Conservation (phyloP, 1,140 invertebrate species). For the Saccostrea cuccullata region DNA sequence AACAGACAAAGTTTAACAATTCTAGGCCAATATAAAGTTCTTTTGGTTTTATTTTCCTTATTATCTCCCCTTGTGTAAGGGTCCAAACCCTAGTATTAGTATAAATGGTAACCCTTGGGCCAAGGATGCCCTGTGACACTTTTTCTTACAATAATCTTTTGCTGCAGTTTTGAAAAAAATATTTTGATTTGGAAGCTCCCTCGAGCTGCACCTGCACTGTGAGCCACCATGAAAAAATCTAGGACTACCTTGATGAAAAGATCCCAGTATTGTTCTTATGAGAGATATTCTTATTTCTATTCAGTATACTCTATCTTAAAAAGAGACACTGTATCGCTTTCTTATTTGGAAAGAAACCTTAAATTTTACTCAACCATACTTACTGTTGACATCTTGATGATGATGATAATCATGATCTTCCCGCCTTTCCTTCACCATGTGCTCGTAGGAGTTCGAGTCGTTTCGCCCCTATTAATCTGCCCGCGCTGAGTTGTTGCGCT, state of each 20-base stretch:
- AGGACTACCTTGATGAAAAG: conserved; percentile 21
- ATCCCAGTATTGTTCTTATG: conserved; percentile 13
- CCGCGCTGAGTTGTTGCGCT: background rate
- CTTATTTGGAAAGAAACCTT: background rate
- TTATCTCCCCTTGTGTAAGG: too few relatives aligned
- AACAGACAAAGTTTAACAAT: too few relatives aligned
- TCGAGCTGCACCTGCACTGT: too few relatives aligned
- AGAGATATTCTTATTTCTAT: background rate
- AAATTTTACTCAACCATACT: background rate
- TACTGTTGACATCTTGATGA: background rate
- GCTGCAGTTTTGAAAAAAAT: too few relatives aligned
- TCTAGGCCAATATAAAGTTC: too few relatives aligned
- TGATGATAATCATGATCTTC: background rate
- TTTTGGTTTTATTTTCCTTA: too few relatives aligned
- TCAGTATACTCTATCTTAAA: background rate
- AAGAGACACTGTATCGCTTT: background rate
- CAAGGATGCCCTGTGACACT: too few relatives aligned
- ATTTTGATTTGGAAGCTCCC: background rate
- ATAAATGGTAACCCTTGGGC: too few relatives aligned
- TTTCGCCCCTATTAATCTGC: background rate
- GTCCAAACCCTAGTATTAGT: too few relatives aligned
- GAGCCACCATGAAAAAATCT: conserved; percentile 9
- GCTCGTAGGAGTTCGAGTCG: background rate
- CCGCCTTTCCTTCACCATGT: background rate
- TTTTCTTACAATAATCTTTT: too few relatives aligned